Base-by-base conservation (phyloP, 2,888 invertebrate species). In the Conops quadrifasciatus region DNA sequence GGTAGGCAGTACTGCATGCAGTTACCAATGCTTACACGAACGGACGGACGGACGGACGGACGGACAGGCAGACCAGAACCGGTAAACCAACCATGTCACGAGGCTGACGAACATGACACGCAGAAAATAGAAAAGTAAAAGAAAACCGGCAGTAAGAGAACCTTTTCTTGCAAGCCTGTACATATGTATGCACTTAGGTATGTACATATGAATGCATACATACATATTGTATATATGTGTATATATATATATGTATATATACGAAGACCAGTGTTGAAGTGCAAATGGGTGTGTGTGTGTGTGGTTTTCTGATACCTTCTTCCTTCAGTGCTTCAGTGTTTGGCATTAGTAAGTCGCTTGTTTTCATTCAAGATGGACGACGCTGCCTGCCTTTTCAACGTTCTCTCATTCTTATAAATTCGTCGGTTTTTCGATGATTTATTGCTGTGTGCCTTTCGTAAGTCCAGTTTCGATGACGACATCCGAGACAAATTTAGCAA, bases 21-120 rank as follows among this genome's bases (percentile, higher is more conserved):
- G 36, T 9, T 36, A 36, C 36, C 36, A 4, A 36, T 36, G 9
- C 36, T 36, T 36, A 36, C 36, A 36, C 36, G 9, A 36, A 7
- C 5, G 36, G 5, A 68, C 72, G 70, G 73, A 73, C 72, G 73
- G 73, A 51, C 47, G 21, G 49, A 19, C 63, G 53, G 15, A 4
- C 49, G n/a, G 56, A 70, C 43, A 58, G 63, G 43, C 43, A 70
- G 36, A 36, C 36, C 36, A 36, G 9, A 36, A 7, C 4, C 36
- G 9, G 16, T 16, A 13, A 26, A 16, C 70, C 73, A 69, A 70
- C 51, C 63, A 24, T 56, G 47, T 11, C 60, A 26, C 53, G 58
- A 62, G 64, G 65, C 53, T n/a, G 49, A 58, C 71, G 59, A 59
- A 53, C 71, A 58, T 15, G 45, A n/a, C n/a, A 11, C 16, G 62